These are phyloP conservation scores for Phycodurus eques DNA, from an alignment of 2,113 vertebrate species.

Conservation along the genomic window DNA sequence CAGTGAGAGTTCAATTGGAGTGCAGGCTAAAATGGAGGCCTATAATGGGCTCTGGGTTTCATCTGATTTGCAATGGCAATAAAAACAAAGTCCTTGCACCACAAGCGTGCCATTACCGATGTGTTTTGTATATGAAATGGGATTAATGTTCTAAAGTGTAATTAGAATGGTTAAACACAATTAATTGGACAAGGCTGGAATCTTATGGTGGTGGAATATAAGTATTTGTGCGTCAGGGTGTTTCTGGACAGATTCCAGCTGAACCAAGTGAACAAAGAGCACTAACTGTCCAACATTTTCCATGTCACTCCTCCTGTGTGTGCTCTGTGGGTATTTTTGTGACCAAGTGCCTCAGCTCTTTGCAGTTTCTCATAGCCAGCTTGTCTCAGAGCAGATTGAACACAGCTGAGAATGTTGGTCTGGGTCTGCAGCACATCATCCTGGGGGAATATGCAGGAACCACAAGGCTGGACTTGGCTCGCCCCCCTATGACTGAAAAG, in stretches of 20 bases:
- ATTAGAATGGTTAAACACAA: conserved; percentile 99
- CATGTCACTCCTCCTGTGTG: conserved; percentile 73
- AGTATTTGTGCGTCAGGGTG: conserved; percentile 46
- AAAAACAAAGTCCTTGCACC: conserved; percentile 75
- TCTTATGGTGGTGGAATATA: conserved; percentile 13
- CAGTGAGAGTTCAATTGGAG: conserved; percentile 96
- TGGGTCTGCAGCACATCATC: conserved; percentile 82
- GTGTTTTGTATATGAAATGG: conserved; percentile 98
- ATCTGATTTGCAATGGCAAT: conserved; percentile 95
- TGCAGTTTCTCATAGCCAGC: conserved; percentile 95
- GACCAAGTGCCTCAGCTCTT: conserved; percentile 65
- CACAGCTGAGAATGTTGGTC: conserved; percentile 99
- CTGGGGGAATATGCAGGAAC: conserved; percentile 99
- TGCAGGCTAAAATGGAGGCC: conserved; percentile 83
- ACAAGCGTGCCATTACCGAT: conserved; percentile 86
- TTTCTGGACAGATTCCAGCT: conserved; percentile 88
- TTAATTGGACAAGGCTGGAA: conserved; percentile 91
- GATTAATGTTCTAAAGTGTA: conserved; percentile 99
- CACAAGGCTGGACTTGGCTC: conserved; percentile 88
- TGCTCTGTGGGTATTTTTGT: conserved; percentile 31
- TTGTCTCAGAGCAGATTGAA: conserved; percentile 99
- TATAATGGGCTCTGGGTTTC: conserved; percentile 83
- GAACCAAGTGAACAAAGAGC: conserved; percentile 84
- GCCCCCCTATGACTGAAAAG: conserved; percentile 82
- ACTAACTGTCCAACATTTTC: conserved; percentile 85